phyloP scores from a whole-genome alignment of 2,113 vertebrate genomes.

The Pitta sordida region DNA sequence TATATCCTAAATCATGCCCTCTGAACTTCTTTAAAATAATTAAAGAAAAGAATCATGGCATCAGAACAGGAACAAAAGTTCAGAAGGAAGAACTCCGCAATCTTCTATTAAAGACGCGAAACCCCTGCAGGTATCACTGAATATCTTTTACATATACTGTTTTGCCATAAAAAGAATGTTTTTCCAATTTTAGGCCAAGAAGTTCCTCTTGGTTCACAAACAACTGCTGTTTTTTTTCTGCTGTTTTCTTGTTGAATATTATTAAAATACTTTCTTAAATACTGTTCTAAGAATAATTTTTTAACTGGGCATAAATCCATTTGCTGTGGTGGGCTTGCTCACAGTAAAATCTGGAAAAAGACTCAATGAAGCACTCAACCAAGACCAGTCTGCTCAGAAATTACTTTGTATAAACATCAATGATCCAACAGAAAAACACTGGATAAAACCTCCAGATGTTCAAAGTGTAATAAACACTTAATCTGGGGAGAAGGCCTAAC shows the following conservation, averaged over 20 bases:
- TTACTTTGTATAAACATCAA: neutral
- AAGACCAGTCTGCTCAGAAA: neutral
- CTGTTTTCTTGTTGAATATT: neutral
- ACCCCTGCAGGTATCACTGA: neutral
- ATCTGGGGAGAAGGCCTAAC: neutral
- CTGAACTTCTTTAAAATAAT: neutral
- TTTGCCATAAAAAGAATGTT: neutral
- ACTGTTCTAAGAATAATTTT: neutral
- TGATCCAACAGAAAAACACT: neutral
- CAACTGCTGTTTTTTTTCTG: neutral
- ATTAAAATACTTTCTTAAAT: neutral
- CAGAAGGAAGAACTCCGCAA: neutral
- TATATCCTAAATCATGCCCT: neutral
- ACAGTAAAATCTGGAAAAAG: neutral
- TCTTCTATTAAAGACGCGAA: neutral
- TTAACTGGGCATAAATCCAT: neutral
- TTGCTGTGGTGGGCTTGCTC: neutral
- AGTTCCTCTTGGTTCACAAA: neutral
- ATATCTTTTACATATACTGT: neutral
- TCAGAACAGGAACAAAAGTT: neutral
- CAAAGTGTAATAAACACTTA: neutral
- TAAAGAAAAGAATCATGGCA: neutral
- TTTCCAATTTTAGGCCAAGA: neutral
- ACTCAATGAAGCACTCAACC: neutral
- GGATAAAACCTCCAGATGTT: neutral